These are phyloP conservation scores for Tuta absoluta DNA, from an alignment of 2,888 invertebrate genomes.

Conservation along the genomic window DNA sequence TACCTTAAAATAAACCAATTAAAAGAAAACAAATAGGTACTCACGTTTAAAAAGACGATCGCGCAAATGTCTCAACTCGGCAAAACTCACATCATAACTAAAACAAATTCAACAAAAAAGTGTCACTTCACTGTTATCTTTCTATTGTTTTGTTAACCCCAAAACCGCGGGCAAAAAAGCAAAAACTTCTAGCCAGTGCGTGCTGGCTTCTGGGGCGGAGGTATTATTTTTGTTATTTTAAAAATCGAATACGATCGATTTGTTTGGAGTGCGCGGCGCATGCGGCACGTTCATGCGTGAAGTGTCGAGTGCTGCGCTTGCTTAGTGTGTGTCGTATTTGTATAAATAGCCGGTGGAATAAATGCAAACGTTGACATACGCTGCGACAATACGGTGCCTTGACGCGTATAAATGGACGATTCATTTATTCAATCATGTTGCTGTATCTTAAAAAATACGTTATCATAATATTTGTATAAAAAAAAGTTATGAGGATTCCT, in stretches of 20 bases:
- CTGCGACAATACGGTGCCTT: not conserved
- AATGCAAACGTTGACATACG: conserved; percentile 33
- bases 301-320: conserved; percentile 57
- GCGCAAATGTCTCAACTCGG: conserved; percentile 41
- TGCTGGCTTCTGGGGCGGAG: not conserved
- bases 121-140: conserved; percentile 27
- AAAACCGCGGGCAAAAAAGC: not conserved
- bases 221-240: conserved; percentile 23
- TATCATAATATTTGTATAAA: too few relatives aligned
- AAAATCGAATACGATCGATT: conserved; percentile 19
- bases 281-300: conserved; percentile 50
- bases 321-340: conserved; percentile 55
- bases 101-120: conserved; percentile 39
- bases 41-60: conserved; percentile 37
- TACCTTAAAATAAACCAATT: not conserved
- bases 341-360: conserved; percentile 62
- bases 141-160: conserved; percentile 16
- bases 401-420: not conserved
- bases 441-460: too few relatives aligned
- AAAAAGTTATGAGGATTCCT: too few relatives aligned
- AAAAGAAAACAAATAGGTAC: conserved; percentile 31
- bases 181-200: conserved; percentile 9
- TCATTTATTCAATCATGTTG: conserved; percentile 1
- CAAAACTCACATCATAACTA: conserved; percentile 47
- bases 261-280: conserved; percentile 36